A percentile compares a stretch with the other conserved stretches of the same genome.
phyloP scores from a whole-genome alignment of 2,797 vertebrate genomes.

The Eulemur mongoz region DNA sequence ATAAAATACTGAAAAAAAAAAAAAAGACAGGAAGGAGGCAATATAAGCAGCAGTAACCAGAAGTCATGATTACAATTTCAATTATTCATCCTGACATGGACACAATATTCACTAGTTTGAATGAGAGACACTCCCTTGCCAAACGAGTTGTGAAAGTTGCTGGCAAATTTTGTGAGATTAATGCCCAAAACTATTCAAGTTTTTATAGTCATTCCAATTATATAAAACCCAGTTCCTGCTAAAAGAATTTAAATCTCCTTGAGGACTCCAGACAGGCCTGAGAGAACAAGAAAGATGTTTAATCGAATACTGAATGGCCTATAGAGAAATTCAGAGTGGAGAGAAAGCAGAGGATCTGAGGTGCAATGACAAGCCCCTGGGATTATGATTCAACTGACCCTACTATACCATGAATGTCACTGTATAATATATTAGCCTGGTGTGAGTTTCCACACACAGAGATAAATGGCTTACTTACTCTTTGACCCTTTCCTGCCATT shows the following conservation, averaged over 20 bases:
- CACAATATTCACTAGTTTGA: neutral
- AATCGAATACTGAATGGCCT: neutral
- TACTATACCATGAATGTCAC: neutral
- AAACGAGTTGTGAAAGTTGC: neutral
- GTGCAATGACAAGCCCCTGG: neutral
- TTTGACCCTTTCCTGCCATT: neutral
- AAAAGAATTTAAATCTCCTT: neutral
- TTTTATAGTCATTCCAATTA: neutral
- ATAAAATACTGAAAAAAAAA: neutral
- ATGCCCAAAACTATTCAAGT: neutral
- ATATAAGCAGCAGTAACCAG: neutral
- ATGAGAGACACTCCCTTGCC: neutral
- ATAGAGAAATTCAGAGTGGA: neutral
- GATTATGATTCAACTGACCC: neutral
- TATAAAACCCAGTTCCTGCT: neutral
- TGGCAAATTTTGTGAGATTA: neutral
- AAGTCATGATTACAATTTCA: neutral
- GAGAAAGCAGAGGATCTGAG: neutral
- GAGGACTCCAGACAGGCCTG: neutral
- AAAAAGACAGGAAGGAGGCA: neutral
- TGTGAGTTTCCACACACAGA: neutral
- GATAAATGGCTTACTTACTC: neutral
- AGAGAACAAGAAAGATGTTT: neutral
- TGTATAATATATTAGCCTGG: neutral
- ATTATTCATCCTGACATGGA: neutral